Percentiles rank a stretch among this genome's conserved stretches.
Conservation (phyloP, 2,888 invertebrate species). For the Drosophila niveifrons region DNA sequence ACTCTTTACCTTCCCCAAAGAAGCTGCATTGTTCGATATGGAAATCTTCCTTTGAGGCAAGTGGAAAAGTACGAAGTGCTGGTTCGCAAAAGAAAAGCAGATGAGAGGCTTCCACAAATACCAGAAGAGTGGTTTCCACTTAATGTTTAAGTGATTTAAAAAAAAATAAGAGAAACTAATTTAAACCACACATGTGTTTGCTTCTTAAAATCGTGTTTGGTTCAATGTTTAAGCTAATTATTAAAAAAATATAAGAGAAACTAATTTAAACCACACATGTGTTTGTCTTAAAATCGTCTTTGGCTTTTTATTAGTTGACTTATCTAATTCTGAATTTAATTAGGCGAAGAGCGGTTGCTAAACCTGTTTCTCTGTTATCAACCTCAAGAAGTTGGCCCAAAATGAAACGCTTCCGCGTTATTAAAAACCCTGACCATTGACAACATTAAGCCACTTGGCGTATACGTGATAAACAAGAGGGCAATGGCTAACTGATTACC, state of each 20-base stretch:
- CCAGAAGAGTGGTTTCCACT: neutral
- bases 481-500: neutral
- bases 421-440: conserved; percentile 35
- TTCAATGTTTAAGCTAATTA: neutral
- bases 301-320: neutral
- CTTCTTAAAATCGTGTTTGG: neutral
- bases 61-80: conserved; percentile 49
- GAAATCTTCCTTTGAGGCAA: conserved; percentile 5
- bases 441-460: conserved; percentile 36
- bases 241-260: neutral
- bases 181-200: neutral
- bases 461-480: conserved; percentile 27
- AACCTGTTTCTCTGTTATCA: conserved; percentile 6
- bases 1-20: conserved; percentile 17
- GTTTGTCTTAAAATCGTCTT: neutral
- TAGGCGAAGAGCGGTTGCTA: neutral
- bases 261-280: neutral
- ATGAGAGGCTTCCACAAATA: neutral
- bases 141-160: neutral
- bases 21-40: conserved; percentile 33
- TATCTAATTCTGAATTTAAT: neutral
- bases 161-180: neutral
- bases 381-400: conserved; percentile 6
- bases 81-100: conserved; percentile 18
- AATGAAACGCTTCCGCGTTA: conserved; percentile 12